phyloP scores from a whole-genome alignment of 2,888 invertebrate genomes.

The Reticulitermes lucifugus region DNA sequence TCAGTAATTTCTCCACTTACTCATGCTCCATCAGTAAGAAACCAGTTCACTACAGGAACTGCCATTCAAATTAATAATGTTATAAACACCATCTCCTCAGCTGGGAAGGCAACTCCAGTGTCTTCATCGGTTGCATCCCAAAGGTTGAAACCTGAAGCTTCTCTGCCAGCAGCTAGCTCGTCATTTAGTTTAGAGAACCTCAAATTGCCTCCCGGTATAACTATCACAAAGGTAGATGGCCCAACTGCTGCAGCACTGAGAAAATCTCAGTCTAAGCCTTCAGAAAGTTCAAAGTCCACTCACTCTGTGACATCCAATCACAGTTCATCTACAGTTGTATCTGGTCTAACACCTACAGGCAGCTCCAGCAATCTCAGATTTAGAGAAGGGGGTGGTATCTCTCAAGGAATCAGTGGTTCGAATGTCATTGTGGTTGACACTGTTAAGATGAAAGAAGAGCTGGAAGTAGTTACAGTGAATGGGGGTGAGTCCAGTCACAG shows the following conservation, averaged over 20 bases:
- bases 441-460: conserved; percentile 67
- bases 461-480: conserved; percentile 50
- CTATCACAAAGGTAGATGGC: conserved; percentile 77
- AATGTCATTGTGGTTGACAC: conserved; percentile 74
- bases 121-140: conserved; percentile 8
- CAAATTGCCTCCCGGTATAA: conserved; percentile 83
- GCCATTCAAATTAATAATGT: conserved; percentile 43
- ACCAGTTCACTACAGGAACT: conserved; percentile 11
- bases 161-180: neutral
- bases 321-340: conserved; percentile 60
- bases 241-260: conserved; percentile 60
- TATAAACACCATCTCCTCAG: conserved; percentile 36
- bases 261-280: conserved; percentile 58
- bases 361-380: conserved; percentile 11
- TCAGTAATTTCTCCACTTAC: conserved; percentile 24
- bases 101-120: conserved; percentile 30
- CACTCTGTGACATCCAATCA: conserved; percentile 27
- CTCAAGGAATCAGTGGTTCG: conserved; percentile 58
- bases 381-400: conserved; percentile 55
- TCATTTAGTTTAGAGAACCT: conserved; percentile 65
- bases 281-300: conserved; percentile 50
- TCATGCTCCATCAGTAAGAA: conserved; percentile 2
- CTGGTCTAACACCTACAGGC: conserved; percentile 57
- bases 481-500: conserved; percentile 58
- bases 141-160: conserved; percentile 25